phyloP scores from a whole-genome alignment of 2,888 invertebrate genomes.

The Hymenopus coronatus region DNA sequence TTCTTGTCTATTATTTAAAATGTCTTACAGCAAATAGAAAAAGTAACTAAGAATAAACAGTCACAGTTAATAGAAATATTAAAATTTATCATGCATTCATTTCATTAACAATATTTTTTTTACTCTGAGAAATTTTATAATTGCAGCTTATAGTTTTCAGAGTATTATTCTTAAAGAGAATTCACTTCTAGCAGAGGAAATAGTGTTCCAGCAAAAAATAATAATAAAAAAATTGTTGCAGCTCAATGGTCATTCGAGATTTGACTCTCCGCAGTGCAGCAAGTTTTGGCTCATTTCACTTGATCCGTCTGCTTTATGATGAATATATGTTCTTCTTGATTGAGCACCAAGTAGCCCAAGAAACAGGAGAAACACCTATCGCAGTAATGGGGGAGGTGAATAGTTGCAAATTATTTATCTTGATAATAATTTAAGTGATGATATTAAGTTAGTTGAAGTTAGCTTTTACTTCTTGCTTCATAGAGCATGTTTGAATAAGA shows the following conservation, averaged over 20 bases:
- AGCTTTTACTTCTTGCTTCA: too few species aligned
- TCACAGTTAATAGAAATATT: too few species aligned
- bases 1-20: not conserved
- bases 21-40: not conserved
- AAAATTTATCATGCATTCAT: too few species aligned
- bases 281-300: slow-evolving; percentile 98
- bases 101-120: too few species aligned
- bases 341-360: slow-evolving; percentile 92
- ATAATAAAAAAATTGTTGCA: slow-evolving; percentile 43
- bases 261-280: slow-evolving; percentile 93
- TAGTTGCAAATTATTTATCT: not conserved
- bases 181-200: not conserved
- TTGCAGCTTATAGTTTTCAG: not conserved
- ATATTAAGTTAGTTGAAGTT: not conserved
- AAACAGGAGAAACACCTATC: slow-evolving; percentile 87
- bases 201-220: not conserved
- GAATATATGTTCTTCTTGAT: slow-evolving; percentile 99
- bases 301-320: slow-evolving; percentile 94
- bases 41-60: not conserved
- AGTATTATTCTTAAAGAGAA: not conserved
- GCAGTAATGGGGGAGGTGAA: slow-evolving; percentile 80
- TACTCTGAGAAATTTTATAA: not conserved
- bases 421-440: not conserved
- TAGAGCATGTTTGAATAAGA: too few species aligned
- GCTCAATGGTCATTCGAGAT: slow-evolving; percentile 97